Conservation (phyloP, 1,140 invertebrate genomes). For the Leptopilina clavipes region DNA sequence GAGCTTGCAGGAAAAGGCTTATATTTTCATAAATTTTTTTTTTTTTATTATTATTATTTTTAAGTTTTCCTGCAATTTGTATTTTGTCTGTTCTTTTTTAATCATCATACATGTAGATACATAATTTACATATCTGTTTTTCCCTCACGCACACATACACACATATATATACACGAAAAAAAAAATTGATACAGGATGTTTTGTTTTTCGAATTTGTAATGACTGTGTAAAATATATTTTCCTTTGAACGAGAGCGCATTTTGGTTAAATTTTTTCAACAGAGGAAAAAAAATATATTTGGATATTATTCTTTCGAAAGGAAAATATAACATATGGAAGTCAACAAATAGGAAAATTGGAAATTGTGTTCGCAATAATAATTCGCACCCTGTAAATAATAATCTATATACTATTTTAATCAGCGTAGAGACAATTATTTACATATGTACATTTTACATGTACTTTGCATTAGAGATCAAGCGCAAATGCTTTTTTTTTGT, state of each 20-base stretch:
- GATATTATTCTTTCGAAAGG: neutral
- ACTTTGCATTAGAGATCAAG: slow-evolving; percentile 64
- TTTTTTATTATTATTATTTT: neutral
- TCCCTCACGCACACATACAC: slow-evolving; percentile 45
- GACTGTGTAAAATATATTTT: too few relatives aligned
- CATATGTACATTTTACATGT: slow-evolving; percentile 65
- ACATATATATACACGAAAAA: slow-evolving; percentile 42
- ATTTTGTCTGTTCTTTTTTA: slow-evolving; percentile 52
- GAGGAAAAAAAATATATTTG: slow-evolving; percentile 13
- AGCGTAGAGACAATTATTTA: slow-evolving; percentile 61
- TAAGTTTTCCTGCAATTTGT: slow-evolving; percentile 50
- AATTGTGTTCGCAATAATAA: too few relatives aligned
- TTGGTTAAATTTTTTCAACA: neutral
- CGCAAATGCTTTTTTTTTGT: slow-evolving; percentile 51
- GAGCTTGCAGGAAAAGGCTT: slow-evolving; percentile 64
- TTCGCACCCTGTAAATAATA: slow-evolving; percentile 43
- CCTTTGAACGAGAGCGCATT: neutral
- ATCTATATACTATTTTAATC: slow-evolving; percentile 34
- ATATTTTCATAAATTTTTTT: slow-evolving; percentile 52
- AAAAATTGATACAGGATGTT: slow-evolving; percentile 42
- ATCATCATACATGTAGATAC: slow-evolving; percentile 60
- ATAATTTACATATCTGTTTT: slow-evolving; percentile 65
- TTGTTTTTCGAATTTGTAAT: too few relatives aligned
- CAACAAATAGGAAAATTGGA: too few relatives aligned
- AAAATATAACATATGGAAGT: neutral